Evolutionary conservation across 2,113 vertebrate genomes (phyloP).

Genomic region (Irena cyanogastra): DNA sequence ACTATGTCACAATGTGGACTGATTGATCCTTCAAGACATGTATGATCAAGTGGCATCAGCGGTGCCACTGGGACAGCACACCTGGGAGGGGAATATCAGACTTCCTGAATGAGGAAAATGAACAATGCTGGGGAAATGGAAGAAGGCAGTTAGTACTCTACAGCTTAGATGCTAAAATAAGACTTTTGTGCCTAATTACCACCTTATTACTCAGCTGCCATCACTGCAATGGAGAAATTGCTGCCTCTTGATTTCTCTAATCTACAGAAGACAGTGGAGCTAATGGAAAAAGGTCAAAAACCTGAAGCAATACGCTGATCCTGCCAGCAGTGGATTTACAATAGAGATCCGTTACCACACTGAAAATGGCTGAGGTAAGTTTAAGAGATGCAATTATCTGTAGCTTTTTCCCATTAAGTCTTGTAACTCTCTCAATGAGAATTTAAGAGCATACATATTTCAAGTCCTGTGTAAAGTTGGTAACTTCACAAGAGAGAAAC

Average conservation of each 20-base stretch:
- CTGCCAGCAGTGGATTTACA: background rate
- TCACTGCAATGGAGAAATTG: background rate
- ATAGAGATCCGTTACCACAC: background rate
- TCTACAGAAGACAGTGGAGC: background rate
- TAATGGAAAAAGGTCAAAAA: background rate
- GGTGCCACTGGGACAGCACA: background rate
- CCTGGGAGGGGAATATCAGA: background rate
- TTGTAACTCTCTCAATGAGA: background rate
- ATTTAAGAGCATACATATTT: background rate
- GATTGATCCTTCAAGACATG: background rate
- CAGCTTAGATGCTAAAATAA: background rate
- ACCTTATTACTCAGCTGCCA: background rate
- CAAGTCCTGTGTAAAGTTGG: constrained; percentile 4
- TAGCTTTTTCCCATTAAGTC: constrained; percentile 4
- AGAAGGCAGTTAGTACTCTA: background rate
- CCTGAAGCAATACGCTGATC: background rate
- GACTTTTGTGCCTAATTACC: background rate
- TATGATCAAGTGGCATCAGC: background rate
- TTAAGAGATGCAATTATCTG: background rate
- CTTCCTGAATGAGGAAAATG: background rate
- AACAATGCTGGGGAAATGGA: background rate
- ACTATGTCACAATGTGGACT: background rate
- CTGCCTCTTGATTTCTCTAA: background rate
- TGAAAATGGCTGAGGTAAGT: background rate
- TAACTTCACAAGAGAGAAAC: constrained; percentile 5